Evolutionary conservation across 2,888 invertebrate species (phyloP), one percentile per base, ranked within the genome.

Genomic region (Erannis defoliaria): DNA sequence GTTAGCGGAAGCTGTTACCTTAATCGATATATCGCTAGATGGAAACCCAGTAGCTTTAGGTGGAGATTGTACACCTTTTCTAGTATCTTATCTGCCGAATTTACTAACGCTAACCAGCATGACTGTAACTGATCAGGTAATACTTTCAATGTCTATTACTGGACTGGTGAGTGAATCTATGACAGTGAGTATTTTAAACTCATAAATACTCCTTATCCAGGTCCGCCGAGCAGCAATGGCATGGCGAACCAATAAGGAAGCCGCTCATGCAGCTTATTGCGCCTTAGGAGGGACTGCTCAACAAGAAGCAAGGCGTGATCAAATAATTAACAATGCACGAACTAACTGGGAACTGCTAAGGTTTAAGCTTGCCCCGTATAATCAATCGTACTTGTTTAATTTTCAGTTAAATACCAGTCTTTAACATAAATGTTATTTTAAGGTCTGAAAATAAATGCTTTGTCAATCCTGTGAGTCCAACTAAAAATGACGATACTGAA

Each of bases 1-100:
- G 64, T 90, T 98, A 61, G 96, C 96, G 23, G 96, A 97, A 85
- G 96, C 97, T 0, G 89, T 94, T 8, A 95, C 96, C 62, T 94
- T 98, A 45, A 94, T 95, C 58, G 98, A 98, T 89, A 95, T 98
- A 48, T 96, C 97, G 18, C 94, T 98, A 60, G 98, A 97, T 82
- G 96, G 96, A 64, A 97, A 97, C 88, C 97, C 97, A 0, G 95
- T 97, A 9, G 96, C 96, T 18, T 84, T 96, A 65, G 96, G 95
- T n/a, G 96, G 96, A 0, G 97, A 97, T 74, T 97, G 97, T 77
- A 95, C 96, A 2, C 96, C 97, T 0, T 97, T 97, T 81, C 86
- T 97, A 43, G 97, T 97, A 0, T 96, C 97, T 0, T 96, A 97
- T 82, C 87, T 97, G 64, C 96, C 97, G 21, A 95, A 95, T 79